These are phyloP conservation scores for Hecatera dysodea DNA, from an alignment of 2,888 invertebrate genomes.

Conservation along the genomic window DNA sequence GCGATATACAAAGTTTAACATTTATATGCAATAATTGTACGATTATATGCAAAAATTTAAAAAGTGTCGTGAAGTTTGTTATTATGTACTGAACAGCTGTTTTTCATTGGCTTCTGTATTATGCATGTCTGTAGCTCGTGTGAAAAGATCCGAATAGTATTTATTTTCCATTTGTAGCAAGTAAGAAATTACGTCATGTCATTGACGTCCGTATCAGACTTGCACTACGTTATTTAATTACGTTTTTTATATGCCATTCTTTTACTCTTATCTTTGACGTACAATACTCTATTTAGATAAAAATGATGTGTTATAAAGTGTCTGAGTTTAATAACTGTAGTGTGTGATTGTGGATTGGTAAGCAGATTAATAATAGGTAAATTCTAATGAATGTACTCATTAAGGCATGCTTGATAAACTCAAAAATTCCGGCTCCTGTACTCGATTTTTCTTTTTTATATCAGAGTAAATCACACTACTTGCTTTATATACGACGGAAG, in stretches of 20 bases:
- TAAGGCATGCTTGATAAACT: neutral
- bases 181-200: neutral
- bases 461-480: neutral
- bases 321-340: slow-evolving; percentile 14
- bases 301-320: slow-evolving; percentile 15
- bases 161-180: neutral
- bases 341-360: neutral
- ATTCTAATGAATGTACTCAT: neutral
- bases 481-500: too few relatives aligned
- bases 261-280: slow-evolving; percentile 34
- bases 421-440: neutral
- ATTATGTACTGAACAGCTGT: too few relatives aligned
- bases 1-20: too few relatives aligned
- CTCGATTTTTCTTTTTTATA: neutral
- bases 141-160: neutral
- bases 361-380: slow-evolving; percentile 6
- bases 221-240: slow-evolving; percentile 28
- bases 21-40: too few relatives aligned
- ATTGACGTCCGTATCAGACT: neutral
- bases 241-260: slow-evolving; percentile 37
- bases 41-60: too few relatives aligned
- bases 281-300: slow-evolving; percentile 56
- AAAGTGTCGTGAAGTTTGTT: too few relatives aligned
- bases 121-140: neutral
- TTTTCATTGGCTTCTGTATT: too few relatives aligned